Base-by-base conservation (phyloP, 2,113 vertebrate species). In the Tricholaema leucomelas region DNA sequence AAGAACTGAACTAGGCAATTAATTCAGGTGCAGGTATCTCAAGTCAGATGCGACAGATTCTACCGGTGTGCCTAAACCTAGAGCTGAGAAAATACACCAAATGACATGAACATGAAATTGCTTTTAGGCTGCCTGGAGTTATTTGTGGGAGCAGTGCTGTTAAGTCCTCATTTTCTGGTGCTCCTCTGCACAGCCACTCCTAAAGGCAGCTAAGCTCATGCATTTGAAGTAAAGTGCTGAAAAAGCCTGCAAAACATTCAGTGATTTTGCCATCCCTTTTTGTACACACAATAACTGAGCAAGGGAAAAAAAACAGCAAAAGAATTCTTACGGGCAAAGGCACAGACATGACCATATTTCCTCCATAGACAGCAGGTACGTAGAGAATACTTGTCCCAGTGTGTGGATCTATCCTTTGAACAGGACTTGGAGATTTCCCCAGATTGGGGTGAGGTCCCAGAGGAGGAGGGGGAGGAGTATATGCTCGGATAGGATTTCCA, bases 301-400 rank as follows among this genome's bases (percentile, higher is more conserved):
- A 28, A 28, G 8, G 7, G 24, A 6, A 7, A 11, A 38, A 36
- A 44, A 77, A 78, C 27, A 70, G 20, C 56, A 94, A 96, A 85
- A 12, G 1, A 80, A 70, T 89, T 98, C 99, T 98, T 97, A 99
- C 99, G 90, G 98, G 98, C 93, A 99, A 98, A 97, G 99, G 99
- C 98, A 99, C 98, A 93, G 99, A 98, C 99, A 99, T 99, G 95
- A 99, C 99, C 98, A 99, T 98, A 95, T 99, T 99, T 96, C 99
- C 99, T 96, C 99, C 99, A 92, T 99, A 99, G 93, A 99, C 99
- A 72, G 99, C 99, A 86, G 99, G 99, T 95, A 99, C 99, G 30
- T 99, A 99, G 33, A 99, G 98, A 97, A 99, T 99, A 96, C 99
- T 99, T 95, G 99, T 98, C 88, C 98, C 99, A 61, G 99, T 99